These are phyloP conservation scores for Blennius ocellaris DNA, from an alignment of 2,113 vertebrate species.

Conservation along the genomic window DNA sequence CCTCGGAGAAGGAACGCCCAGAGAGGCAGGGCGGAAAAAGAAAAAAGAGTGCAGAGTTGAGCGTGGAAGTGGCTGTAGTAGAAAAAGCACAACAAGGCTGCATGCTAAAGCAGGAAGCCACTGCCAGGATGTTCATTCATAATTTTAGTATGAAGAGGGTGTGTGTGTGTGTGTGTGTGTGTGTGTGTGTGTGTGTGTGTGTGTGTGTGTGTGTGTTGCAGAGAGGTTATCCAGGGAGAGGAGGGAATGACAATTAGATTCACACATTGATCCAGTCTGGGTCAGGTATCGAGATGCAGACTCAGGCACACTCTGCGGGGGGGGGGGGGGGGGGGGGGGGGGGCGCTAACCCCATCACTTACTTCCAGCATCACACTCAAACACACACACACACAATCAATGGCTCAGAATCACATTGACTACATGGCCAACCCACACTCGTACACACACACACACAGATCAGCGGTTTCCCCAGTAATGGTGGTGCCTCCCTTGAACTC, in stretches of 20 bases:
- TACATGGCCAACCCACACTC: neutral
- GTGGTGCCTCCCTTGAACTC: constrained; percentile 77
- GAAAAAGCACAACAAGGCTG: constrained; percentile 28
- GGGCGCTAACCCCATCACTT: constrained; percentile 27
- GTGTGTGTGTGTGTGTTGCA: neutral
- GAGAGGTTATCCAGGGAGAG: constrained; percentile 42
- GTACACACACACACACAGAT: neutral
- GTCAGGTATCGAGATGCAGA: constrained; percentile 68
- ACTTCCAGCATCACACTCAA: constrained; percentile 56
- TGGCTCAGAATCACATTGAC: neutral
- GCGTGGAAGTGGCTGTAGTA: constrained; percentile 42
- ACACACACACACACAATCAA: neutral
- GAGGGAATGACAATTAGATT: constrained; percentile 78
- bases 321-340: neutral
- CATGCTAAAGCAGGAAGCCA: constrained; percentile 19
- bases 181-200: constrained; percentile 10
- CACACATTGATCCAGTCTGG: constrained; percentile 83
- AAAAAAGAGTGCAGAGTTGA: constrained; percentile 13
- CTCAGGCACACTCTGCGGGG: constrained; percentile 65
- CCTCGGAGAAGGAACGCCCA: constrained; percentile 59
- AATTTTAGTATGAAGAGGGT: constrained; percentile 12
- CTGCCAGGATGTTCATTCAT: constrained; percentile 63
- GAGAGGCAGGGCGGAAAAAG: constrained; percentile 22
- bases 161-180: neutral
- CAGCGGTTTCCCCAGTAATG: constrained; percentile 55